Evolutionary conservation across 2,888 invertebrate genomes (phyloP), one percentile per base, ranked within the genome.

Genomic region (Rhaphigaster nebulosa): DNA sequence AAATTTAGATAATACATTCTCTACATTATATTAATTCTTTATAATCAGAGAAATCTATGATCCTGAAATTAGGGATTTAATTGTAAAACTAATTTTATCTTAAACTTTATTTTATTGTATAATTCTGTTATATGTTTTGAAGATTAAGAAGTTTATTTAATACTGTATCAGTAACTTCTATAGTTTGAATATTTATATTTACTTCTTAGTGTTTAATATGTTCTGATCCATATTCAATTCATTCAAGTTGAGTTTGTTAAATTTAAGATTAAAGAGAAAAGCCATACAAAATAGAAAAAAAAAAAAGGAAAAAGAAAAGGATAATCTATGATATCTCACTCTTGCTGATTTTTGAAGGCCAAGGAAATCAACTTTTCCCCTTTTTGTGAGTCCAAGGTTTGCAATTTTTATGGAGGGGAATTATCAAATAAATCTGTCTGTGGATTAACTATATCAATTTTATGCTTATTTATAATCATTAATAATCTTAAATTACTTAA

Each of bases 271-370:
- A 5, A 29, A 4, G 0, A 60, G 29, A 29, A 18, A 15, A 65
- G 65, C 15, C 0, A 18, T 65, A n/a, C 10, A 60, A 60, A 45
- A 45, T 8, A 45, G 45, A 45, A 45, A 45, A 12, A 20, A 52
- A 52, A n/a, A n/a, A n/a, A n/a, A n/a, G n/a, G n/a, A n/a, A 54
- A 54, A 23, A 54, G 54, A 8, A 65, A 29, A 65, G 18, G 4
- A 65, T 65, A 15, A 15, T 65, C 4, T 4, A 18, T n/a, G 13
- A 29, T n/a, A 60, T n/a, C 54, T 8, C 29, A 5, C 18, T 2
- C 12, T 60, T n/a, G 65, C 29, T 41, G 23, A 80, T 41, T 41
- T 45, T 80, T 80, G 80, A 80, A 80, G 80, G 80, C 41, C 80
- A 80, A 80, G 80, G 80, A 41, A 45, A 23, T 80, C 80, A 26